Conservation (phyloP, 2,113 vertebrate genomes). For the Syngnathoides biaculeatus region DNA sequence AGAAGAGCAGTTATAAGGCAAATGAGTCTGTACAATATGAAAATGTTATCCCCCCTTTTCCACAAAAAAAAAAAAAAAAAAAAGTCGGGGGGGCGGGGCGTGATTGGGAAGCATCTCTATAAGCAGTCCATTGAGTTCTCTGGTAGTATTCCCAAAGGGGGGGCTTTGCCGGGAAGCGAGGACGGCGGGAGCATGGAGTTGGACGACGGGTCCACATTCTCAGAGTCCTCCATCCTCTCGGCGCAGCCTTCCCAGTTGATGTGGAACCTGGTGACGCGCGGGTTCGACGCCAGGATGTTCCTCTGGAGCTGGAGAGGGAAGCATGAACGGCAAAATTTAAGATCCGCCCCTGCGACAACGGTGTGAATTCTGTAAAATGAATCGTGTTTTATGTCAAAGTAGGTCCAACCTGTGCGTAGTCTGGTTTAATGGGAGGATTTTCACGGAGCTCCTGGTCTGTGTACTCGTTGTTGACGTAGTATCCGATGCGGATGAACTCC, state of each 20-base stretch:
- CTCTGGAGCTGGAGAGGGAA: conserved; percentile 78
- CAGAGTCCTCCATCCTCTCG: conserved; percentile 81
- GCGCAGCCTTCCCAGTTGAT: conserved; percentile 87
- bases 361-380: neutral
- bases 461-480: conserved; percentile 94
- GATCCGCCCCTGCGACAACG: no score
- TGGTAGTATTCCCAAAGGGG: conserved; percentile 76
- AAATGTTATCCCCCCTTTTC: conserved; percentile 60
- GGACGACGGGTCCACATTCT: conserved; percentile 81
- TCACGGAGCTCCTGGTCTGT: conserved; percentile 83
- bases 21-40: conserved; percentile 41
- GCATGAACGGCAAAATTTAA: neutral
- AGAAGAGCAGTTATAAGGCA: conserved; percentile 53
- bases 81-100: no score
- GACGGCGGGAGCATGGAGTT: conserved; percentile 77
- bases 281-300: conserved; percentile 88
- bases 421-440: conserved; percentile 84
- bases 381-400: neutral
- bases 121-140: conserved; percentile 94
- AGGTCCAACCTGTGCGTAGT: conserved; percentile 82
- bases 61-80: neutral
- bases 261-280: conserved; percentile 88
- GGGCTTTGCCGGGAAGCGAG: conserved; percentile 77
- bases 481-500: conserved; percentile 90
- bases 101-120: conserved; percentile 52